These are phyloP conservation scores for Scaptomyza cyrtandrae DNA, from an alignment of 2,888 invertebrate genomes.

Conservation along the genomic window DNA sequence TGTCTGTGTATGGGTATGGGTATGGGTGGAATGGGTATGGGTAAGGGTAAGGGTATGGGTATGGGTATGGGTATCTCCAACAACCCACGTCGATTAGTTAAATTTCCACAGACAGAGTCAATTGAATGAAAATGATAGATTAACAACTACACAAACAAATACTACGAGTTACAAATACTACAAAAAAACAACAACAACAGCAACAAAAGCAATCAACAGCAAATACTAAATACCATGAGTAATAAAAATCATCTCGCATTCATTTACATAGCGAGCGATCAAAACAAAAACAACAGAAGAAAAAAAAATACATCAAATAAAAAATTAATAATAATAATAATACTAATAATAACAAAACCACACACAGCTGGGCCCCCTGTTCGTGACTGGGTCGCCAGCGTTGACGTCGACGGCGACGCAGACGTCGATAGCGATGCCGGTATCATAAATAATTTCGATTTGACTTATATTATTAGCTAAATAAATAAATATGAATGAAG, in stretches of 20 bases:
- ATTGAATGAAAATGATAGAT: constrained; percentile 34
- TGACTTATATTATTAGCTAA: constrained; percentile 78
- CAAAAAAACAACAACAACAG: constrained; percentile 23
- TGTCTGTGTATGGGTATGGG: neutral
- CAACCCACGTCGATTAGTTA: constrained; percentile 38
- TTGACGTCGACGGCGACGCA: constrained; percentile 16
- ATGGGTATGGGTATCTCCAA: constrained; percentile 7
- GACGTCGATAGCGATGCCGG: constrained; percentile 53
- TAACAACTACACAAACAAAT: constrained; percentile 1
- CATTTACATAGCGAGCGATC: constrained; percentile 74
- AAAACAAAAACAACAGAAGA: constrained; percentile 58
- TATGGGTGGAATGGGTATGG: constrained; percentile 6
- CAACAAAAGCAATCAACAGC: constrained; percentile 24
- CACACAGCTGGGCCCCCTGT: constrained; percentile 37
- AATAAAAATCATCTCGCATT: constrained; percentile 60
- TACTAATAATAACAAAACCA: constrained; percentile 15
- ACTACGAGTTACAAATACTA: constrained; percentile 5
- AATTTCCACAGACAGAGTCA: constrained; percentile 19
- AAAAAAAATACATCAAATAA: neutral
- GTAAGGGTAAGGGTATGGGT: constrained; percentile 6
- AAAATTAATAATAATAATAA: constrained; percentile 8
- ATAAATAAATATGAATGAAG: constrained; percentile 71
- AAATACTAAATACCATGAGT: constrained; percentile 46
- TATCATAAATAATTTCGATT: constrained; percentile 77
- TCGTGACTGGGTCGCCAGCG: constrained; percentile 49